Evolutionary conservation across 2,888 invertebrate species (phyloP), one percentile per base, ranked within the genome.

Genomic region (Pristionchus japonicus): DNA sequence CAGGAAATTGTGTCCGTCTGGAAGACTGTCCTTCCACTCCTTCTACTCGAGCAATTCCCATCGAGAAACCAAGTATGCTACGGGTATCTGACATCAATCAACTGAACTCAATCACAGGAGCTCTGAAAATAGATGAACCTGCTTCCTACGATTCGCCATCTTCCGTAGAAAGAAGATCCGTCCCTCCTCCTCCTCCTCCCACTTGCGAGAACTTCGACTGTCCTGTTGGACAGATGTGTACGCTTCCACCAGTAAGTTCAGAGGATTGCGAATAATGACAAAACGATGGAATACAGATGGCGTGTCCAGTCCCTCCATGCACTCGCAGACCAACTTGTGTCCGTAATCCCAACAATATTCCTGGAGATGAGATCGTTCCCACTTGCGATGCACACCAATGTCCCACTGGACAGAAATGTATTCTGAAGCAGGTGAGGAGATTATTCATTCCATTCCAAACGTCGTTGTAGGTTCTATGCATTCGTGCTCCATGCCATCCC

Each of bases 401-500:
- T 34, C 23, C 47, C 23, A 31, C 23, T 3, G 82, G 82, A 27
- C 31, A 82, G 31, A 82, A n/a, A 31, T 82, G 82, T 15, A 6
- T 49, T 49, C 31, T 82, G 31, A 23, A 49, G 17, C 31, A 82
- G 49, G 82, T 82, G 13, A 3, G 67, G 2, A 49, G 4, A 17
- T 13, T 3, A 17, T 23, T 52, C 17, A 17, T 6, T 82, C 11
- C 2, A 2, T 20, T 2, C 11, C 3, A 34, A 9, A n/a, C 17
- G 61, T 84, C 20, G 17, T 40, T 43, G 17, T 49, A 82, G 82
- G 82, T 82, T 49, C 52, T 20, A 52, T 84, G 84, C 84, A 61
- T 84, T 27, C 84, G 84, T 40, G 84, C 84, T 37, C 84, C 84
- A n/a, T 84, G 84, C 61, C n/a, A 84, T 40, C 84, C 84, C 31